A percentile compares a stretch with the other conserved stretches of the same genome.
Conservation (phyloP, 2,888 invertebrate genomes). For the Steinernema scapterisci region DNA sequence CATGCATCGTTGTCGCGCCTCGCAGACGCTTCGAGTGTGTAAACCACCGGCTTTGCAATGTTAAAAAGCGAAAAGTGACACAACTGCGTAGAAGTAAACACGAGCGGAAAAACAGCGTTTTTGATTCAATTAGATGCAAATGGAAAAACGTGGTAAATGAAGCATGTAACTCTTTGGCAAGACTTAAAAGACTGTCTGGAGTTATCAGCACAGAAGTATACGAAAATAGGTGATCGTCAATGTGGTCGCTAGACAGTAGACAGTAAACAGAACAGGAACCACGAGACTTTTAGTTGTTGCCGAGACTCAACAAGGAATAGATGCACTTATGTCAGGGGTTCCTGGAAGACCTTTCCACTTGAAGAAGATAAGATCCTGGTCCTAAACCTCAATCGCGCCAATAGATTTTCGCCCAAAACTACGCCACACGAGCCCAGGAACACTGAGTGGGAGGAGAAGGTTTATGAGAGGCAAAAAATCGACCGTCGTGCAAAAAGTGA, state of each 20-base stretch:
- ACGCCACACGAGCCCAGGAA: no score
- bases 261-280: not conserved
- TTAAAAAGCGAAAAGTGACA: conserved; percentile 2
- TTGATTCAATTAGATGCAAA: not conserved
- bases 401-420: no score
- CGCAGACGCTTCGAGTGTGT: not conserved
- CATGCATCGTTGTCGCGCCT: conserved; percentile 16
- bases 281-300: not conserved
- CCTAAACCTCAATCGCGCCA: no score
- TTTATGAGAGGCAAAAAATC: conserved; percentile 26
- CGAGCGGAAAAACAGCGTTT: not conserved
- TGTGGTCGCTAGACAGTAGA: not conserved
- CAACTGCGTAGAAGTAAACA: not conserved
- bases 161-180: no score
- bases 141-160: no score
- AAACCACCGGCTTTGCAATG: not conserved
- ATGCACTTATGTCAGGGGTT: not conserved
- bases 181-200: not conserved
- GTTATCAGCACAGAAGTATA: not conserved
- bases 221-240: not conserved
- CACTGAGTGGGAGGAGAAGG: not conserved
- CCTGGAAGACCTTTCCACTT: not conserved
- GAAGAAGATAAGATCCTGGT: no score
- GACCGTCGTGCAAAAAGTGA: conserved; percentile 20
- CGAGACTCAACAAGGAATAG: not conserved